A percentile compares a stretch with the other conserved stretches of the same genome.
Conservation (phyloP, 92 coral and sea anemone genomes). For the Heteractis magnifica region DNA sequence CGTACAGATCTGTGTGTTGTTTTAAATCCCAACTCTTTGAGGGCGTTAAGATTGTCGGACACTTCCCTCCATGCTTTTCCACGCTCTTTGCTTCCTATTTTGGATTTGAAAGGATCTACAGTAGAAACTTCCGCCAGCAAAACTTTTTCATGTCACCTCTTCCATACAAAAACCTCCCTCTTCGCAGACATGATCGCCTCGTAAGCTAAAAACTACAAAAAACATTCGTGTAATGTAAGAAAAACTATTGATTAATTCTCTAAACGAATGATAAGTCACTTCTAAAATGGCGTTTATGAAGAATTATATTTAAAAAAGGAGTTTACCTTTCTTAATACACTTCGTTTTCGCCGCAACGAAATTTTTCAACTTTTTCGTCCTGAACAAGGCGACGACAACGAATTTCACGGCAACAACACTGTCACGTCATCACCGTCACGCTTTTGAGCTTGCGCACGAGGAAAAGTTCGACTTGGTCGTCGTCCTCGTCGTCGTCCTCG, state of each 20-base stretch:
- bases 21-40: slow-evolving; percentile 24
- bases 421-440: background rate
- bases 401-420: background rate
- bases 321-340: too few species aligned
- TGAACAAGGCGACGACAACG: background rate
- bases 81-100: slow-evolving; percentile 32
- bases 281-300: too few species aligned
- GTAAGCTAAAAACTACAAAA: too few species aligned
- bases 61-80: slow-evolving; percentile 4
- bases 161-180: background rate
- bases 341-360: background rate
- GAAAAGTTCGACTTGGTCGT: too few species aligned
- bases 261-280: too few species aligned
- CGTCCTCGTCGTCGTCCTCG: too few species aligned
- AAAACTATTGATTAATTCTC: background rate
- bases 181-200: background rate
- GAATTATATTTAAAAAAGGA: too few species aligned
- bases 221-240: background rate
- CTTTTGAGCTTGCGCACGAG: too few species aligned
- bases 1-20: slow-evolving; percentile 22
- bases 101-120: slow-evolving; percentile 8
- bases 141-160: background rate
- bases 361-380: too few species aligned
- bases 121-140: background rate
- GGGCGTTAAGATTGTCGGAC: slow-evolving; percentile 28